A percentile compares a stretch with the other conserved stretches of the same genome.
Evolutionary conservation across 2,797 vertebrate genomes (phyloP).

Genomic region (Oreortyx pictus): DNA sequence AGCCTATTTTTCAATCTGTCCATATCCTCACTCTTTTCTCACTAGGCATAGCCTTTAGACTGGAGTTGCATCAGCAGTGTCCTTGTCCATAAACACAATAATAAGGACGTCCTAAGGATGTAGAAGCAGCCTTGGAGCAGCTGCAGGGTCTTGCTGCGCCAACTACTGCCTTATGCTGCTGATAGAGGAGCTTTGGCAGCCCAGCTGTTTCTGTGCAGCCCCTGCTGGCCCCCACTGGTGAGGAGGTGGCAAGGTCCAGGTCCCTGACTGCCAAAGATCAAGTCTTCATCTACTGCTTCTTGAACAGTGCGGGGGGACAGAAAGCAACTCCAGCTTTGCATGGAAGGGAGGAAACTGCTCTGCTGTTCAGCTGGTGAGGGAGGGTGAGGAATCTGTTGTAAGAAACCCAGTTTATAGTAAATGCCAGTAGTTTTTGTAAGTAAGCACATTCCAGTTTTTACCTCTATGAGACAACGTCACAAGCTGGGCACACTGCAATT

Average conservation of each 20-base stretch:
- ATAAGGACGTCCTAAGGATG: accelerated
- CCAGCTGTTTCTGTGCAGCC: accelerated
- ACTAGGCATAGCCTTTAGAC: neutral
- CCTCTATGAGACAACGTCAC: neutral
- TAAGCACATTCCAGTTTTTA: neutral
- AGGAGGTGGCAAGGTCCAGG: neutral
- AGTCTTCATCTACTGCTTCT: neutral
- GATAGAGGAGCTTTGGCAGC: accelerated
- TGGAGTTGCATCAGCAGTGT: neutral
- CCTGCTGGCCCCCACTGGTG: accelerated
- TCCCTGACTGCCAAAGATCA: neutral
- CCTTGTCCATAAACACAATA: neutral
- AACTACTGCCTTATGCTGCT: accelerated
- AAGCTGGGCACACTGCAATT: neutral
- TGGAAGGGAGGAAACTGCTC: neutral
- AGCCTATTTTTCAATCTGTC: neutral
- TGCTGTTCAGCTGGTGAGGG: neutral
- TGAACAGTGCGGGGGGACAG: neutral
- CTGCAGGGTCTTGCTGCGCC: neutral
- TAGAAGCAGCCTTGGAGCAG: too few relatives aligned
- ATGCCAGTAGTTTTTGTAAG: neutral
- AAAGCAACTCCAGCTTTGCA: neutral
- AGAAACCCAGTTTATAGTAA: neutral
- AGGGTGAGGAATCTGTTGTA: neutral
- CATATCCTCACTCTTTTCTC: neutral